phyloP scores from a whole-genome alignment of 2,113 vertebrate genomes.

The Ammospiza caudacuta region DNA sequence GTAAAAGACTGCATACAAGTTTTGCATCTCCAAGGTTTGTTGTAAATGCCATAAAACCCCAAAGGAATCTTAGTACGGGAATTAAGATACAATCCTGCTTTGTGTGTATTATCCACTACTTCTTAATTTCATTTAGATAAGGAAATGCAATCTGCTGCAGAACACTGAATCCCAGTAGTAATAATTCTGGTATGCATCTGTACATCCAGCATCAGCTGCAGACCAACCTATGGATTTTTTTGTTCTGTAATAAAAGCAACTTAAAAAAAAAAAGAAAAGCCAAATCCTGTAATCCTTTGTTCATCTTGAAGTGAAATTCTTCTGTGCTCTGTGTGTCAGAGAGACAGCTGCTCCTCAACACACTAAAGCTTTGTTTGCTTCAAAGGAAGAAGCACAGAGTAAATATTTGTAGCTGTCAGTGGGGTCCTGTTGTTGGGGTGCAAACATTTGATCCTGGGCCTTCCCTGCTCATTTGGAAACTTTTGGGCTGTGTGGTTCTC shows the following conservation, averaged over 20 bases:
- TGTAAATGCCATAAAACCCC: neutral
- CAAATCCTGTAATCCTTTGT: conserved; percentile 4
- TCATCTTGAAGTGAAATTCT: neutral
- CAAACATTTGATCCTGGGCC: neutral
- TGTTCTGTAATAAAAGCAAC: neutral
- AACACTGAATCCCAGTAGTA: neutral
- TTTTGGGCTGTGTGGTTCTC: neutral
- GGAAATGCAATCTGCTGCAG: neutral
- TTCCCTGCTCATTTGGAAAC: neutral
- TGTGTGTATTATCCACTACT: neutral
- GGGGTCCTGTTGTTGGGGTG: neutral
- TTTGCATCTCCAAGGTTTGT: neutral
- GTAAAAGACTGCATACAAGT: neutral
- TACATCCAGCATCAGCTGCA: neutral
- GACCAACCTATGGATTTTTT: neutral
- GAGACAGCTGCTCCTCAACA: neutral
- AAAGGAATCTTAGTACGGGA: neutral
- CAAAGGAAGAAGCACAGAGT: neutral
- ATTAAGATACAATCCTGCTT: conserved; percentile 13
- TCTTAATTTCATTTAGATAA: neutral
- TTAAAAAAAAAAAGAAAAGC: neutral
- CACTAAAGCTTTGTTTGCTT: neutral
- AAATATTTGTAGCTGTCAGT: neutral
- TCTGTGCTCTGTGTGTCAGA: neutral
- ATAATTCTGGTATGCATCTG: neutral